These are phyloP conservation scores for Andricus quercusramuli DNA, from an alignment of 2,888 invertebrate genomes.

Conservation along the genomic window DNA sequence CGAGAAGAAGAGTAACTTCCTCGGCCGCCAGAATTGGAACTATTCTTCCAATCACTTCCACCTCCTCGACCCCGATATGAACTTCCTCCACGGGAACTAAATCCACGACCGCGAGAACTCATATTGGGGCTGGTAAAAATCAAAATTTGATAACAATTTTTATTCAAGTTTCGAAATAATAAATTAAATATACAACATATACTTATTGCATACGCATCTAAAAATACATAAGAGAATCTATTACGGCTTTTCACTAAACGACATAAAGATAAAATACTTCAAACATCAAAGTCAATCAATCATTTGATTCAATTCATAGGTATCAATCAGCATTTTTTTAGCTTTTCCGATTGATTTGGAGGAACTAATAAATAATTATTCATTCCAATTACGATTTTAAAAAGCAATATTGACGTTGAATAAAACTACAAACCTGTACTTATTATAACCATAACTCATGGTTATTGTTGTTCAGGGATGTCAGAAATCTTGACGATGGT, in stretches of 20 bases:
- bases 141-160: neutral
- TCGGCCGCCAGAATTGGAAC: conserved; percentile 66
- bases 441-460: conserved; percentile 73
- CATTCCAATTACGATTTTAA: neutral
- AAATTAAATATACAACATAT: neutral
- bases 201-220: neutral
- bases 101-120: conserved; percentile 74
- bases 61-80: conserved; percentile 73
- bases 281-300: neutral
- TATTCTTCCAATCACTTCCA: conserved; percentile 69
- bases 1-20: conserved; percentile 74
- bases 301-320: neutral
- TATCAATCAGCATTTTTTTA: neutral
- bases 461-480: conserved; percentile 60
- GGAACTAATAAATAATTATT: neutral
- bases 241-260: neutral
- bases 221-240: neutral
- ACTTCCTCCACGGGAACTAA: conserved; percentile 69
- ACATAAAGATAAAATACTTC: neutral
- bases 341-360: neutral
- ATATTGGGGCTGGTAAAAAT: conserved; percentile 64
- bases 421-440: conserved; percentile 69
- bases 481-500: conserved; percentile 57
- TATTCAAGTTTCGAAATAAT: neutral
- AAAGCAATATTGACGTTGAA: conserved; percentile 39